These are phyloP conservation scores for Tiliacea aurago DNA, from an alignment of 2,888 invertebrate species.

Conservation along the genomic window DNA sequence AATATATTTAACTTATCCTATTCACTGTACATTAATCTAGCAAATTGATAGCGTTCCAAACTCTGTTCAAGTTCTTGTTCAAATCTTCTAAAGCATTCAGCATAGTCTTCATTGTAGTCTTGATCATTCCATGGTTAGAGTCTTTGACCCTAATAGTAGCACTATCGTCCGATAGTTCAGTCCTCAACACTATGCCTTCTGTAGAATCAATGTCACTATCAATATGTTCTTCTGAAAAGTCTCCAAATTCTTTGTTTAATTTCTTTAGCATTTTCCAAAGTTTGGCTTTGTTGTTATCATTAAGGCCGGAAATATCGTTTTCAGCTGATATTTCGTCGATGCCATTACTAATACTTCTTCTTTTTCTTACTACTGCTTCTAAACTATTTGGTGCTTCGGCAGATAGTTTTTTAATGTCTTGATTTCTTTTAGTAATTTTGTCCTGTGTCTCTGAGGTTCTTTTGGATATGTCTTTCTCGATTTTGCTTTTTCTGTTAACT, in stretches of 20 bases:
- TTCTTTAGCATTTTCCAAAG: constrained; percentile 76
- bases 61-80: constrained; percentile 80
- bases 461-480: constrained; percentile 28
- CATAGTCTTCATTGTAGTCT: constrained; percentile 77
- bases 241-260: constrained; percentile 74
- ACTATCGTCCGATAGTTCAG: constrained; percentile 74
- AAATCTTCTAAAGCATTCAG: constrained; percentile 79
- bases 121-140: constrained; percentile 74
- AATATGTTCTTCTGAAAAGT: constrained; percentile 69
- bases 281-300: constrained; percentile 69
- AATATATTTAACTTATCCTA: constrained; percentile 55
- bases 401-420: constrained; percentile 45
- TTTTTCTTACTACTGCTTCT: constrained; percentile 48
- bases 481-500: constrained; percentile 39
- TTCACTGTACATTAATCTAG: constrained; percentile 78
- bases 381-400: constrained; percentile 31
- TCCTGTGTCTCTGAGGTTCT: constrained; percentile 23
- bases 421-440: constrained; percentile 15
- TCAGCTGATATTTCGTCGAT: constrained; percentile 67
- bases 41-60: constrained; percentile 80
- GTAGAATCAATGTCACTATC: constrained; percentile 61
- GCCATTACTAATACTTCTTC: constrained; percentile 54
- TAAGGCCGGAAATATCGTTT: constrained; percentile 74
- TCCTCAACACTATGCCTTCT: constrained; percentile 69
- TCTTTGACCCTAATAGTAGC: constrained; percentile 73